Conservation (phyloP, 2,797 vertebrate species). For the Cyprinella venusta region DNA sequence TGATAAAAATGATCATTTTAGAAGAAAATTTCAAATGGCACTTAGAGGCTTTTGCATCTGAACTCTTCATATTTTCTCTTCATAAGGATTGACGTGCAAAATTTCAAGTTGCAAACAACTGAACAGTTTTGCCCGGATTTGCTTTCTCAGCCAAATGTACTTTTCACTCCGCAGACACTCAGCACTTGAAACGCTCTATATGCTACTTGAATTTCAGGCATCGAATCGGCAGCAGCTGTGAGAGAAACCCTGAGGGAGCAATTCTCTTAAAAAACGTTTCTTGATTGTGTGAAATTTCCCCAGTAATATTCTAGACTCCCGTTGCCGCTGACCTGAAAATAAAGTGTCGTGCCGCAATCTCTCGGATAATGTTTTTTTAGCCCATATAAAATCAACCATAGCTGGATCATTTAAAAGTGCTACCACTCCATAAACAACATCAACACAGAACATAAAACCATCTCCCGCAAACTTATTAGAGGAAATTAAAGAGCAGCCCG, state of each 20-base stretch:
- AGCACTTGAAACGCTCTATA: background rate
- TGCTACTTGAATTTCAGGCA: background rate
- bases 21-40: no score
- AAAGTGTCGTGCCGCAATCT: background rate
- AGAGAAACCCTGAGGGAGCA: background rate
- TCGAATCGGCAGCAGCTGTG: background rate
- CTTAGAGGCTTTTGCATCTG: no score
- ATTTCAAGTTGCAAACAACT: background rate
- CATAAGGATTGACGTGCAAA: background rate
- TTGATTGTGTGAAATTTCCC: constrained; percentile 30
- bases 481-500: constrained; percentile 7
- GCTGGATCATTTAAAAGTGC: background rate
- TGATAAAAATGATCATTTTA: no score
- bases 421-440: background rate
- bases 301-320: background rate
- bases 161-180: background rate
- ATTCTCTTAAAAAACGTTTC: background rate
- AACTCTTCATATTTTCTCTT: no score
- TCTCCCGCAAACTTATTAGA: constrained; percentile 18
- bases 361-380: background rate
- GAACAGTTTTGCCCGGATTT: background rate
- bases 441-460: background rate
- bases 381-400: background rate
- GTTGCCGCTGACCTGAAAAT: background rate
- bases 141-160: background rate